phyloP scores from a whole-genome alignment of 2,113 vertebrate genomes.

The Manacus vitellinus region DNA sequence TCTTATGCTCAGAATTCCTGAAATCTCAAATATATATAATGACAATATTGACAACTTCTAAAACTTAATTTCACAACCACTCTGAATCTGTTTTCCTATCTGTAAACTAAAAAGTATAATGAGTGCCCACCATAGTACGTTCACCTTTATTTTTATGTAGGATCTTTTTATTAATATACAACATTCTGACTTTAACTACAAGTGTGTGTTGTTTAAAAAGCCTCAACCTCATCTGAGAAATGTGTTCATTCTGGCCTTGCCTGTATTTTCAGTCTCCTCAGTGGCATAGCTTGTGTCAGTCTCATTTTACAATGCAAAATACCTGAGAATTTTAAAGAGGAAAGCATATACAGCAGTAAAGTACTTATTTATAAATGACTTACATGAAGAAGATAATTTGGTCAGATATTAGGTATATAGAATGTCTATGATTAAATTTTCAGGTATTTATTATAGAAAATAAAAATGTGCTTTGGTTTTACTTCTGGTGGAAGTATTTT shows the following conservation, averaged over 20 bases:
- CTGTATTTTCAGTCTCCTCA: background rate
- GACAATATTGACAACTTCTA: background rate
- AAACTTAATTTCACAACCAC: background rate
- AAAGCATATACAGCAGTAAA: background rate
- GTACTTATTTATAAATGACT: background rate
- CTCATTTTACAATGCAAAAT: background rate
- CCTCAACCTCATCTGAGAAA: background rate
- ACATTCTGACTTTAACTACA: background rate
- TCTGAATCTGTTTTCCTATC: background rate
- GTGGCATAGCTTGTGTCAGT: background rate
- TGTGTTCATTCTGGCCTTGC: background rate
- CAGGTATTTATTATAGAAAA: background rate
- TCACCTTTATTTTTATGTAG: background rate
- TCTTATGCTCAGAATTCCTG: background rate
- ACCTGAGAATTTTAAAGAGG: background rate
- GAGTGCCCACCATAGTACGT: background rate
- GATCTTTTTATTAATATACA: background rate
- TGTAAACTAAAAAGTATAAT: background rate
- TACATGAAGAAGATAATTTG: background rate
- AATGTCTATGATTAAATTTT: background rate
- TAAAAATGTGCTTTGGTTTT: background rate
- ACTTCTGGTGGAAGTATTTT: background rate
- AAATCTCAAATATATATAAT: background rate
- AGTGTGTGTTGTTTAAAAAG: background rate
- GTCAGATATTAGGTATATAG: background rate